Percentiles rank a stretch among this genome's conserved stretches.
These are phyloP conservation scores for Chorisops tibialis DNA, from an alignment of 2,888 invertebrate species.

Conservation along the genomic window DNA sequence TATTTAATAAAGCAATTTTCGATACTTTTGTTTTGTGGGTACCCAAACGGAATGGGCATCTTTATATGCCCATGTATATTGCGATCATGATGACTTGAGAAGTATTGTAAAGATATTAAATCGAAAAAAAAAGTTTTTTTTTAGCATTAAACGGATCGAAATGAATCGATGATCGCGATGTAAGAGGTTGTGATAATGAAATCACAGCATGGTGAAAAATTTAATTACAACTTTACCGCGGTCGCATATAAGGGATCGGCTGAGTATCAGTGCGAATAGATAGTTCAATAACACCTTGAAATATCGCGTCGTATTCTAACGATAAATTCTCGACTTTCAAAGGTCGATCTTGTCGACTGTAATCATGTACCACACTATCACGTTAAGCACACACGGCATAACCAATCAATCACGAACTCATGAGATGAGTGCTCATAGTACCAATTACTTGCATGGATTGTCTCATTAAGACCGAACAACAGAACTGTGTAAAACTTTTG, in stretches of 20 bases:
- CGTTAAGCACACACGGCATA: not conserved
- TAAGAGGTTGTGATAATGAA: slow-evolving; percentile 16
- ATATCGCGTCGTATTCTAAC: not conserved
- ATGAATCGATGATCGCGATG: slow-evolving; percentile 12
- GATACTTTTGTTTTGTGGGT: too few species aligned
- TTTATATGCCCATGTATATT: too few species aligned
- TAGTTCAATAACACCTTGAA: slow-evolving; percentile 19
- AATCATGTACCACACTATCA: not conserved
- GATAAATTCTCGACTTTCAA: slow-evolving; percentile 7
- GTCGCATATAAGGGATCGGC: not conserved
- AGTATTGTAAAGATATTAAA: too few species aligned
- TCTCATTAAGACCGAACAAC: too few species aligned
- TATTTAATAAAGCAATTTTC: too few species aligned
- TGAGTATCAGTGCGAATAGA: not conserved
- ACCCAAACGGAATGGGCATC: too few species aligned
- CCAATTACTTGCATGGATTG: too few species aligned
- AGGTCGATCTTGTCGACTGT: slow-evolving; percentile 14
- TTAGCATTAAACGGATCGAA: not conserved
- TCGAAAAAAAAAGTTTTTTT: too few species aligned
- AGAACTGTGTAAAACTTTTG: too few species aligned
- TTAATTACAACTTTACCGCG: slow-evolving; percentile 16
- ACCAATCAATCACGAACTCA: slow-evolving; percentile 16
- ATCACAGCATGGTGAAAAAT: slow-evolving; percentile 17
- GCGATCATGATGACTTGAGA: too few species aligned
- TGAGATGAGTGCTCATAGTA: not conserved